Percentiles rank a stretch among this genome's conserved stretches.
Evolutionary conservation across 2,113 vertebrate genomes (phyloP).

Genomic region (Phrynosoma platyrhinos): DNA sequence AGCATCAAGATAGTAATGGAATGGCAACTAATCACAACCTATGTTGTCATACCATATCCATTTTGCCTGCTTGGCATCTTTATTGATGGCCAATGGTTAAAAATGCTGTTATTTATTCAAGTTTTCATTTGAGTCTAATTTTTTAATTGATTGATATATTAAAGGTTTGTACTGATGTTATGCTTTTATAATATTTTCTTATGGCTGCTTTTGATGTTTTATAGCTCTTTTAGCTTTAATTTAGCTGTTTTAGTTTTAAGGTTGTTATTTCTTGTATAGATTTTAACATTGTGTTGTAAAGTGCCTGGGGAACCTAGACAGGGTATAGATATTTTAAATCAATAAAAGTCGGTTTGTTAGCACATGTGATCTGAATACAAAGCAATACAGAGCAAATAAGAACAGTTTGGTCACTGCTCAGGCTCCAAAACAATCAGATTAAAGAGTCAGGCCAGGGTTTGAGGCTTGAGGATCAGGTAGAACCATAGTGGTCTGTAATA

Average conservation of each 20-base stretch:
- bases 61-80: not conserved
- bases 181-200: not conserved
- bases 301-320: not conserved
- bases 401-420: not conserved
- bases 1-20: too few relatives aligned
- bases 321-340: not conserved
- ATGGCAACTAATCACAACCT: too few relatives aligned
- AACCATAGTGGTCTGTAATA: not conserved
- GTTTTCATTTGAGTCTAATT: not conserved
- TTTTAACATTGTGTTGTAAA: not conserved
- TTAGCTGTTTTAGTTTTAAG: not conserved
- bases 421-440: not conserved
- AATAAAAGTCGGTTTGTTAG: not conserved
- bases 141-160: not conserved
- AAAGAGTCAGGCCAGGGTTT: not conserved
- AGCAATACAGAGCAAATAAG: not conserved
- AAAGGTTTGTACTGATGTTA: not conserved
- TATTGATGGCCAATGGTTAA: too few relatives aligned
- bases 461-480: not conserved
- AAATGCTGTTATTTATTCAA: not conserved
- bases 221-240: not conserved
- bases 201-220: not conserved
- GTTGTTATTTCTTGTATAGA: not conserved
- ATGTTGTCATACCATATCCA: not conserved
- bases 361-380: not conserved